phyloP scores from a whole-genome alignment of 2,113 vertebrate species.

The Cyphomyrus plagiostoma region DNA sequence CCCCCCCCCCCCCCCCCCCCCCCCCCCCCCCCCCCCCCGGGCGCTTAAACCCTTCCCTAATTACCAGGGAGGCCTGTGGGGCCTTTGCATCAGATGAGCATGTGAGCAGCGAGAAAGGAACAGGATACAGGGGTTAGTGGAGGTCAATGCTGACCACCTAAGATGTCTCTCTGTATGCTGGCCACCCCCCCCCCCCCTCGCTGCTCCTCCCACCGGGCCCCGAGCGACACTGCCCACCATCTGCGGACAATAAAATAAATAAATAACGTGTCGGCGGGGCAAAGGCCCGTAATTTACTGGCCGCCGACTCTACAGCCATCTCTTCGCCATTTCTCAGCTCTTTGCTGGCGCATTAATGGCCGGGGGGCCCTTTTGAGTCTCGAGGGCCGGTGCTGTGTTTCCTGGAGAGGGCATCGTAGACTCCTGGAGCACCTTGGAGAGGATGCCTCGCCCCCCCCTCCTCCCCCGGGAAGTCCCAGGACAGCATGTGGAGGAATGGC shows the following conservation, averaged over 20 bases:
- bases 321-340: conserved; percentile 57
- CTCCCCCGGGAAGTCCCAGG: background rate
- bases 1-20: no score
- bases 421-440: conserved; percentile 64
- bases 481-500: conserved; percentile 15
- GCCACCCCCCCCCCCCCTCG: conserved; percentile 32
- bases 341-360: conserved; percentile 55
- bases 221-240: conserved; percentile 24
- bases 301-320: conserved; percentile 51
- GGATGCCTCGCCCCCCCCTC: conserved; percentile 31
- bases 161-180: conserved; percentile 64
- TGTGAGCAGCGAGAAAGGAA: conserved; percentile 80
- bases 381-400: conserved; percentile 54
- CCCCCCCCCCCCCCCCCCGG: no score
- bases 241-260: conserved; percentile 58
- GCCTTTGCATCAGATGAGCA: conserved; percentile 71
- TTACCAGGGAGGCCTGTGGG: conserved; percentile 96
- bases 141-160: conserved; percentile 90
- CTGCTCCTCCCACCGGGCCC: conserved; percentile 24
- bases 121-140: conserved; percentile 86
- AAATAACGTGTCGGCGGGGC: conserved; percentile 53
- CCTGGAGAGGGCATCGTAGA: conserved; percentile 55
- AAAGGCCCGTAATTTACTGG: conserved; percentile 61
- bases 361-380: conserved; percentile 50
- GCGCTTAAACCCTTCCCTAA: conserved; percentile 81